phyloP scores from a whole-genome alignment of 1,140 invertebrate genomes.

The Megalonaias nervosa region DNA sequence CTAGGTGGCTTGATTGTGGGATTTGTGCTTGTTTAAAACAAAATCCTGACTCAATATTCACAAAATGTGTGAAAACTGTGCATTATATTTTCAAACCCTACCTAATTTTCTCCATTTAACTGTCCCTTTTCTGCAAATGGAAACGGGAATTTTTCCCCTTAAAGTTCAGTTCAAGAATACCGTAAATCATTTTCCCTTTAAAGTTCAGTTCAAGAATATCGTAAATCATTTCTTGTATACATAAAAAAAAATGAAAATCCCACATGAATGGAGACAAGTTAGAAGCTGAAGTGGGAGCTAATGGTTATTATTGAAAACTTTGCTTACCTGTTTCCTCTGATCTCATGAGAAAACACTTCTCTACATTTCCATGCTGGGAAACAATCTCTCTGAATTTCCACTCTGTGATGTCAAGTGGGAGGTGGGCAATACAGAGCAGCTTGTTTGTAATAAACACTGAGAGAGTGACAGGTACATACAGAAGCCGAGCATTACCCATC shows the following conservation, averaged over 20 bases:
- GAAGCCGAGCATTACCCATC: conserved; percentile 25
- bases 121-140: too few species aligned
- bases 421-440: conserved; percentile 75
- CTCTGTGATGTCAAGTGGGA: conserved; percentile 73
- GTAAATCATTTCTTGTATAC: not conserved
- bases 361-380: conserved; percentile 71
- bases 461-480: conserved; percentile 54
- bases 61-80: too few species aligned
- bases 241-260: not conserved
- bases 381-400: conserved; percentile 73
- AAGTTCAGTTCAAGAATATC: not conserved
- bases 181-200: not conserved
- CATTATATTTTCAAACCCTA: too few species aligned
- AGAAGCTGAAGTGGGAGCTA: too few species aligned
- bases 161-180: not conserved
- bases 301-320: too few species aligned
- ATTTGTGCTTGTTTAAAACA: too few species aligned
- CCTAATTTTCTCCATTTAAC: too few species aligned
- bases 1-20: too few species aligned
- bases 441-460: conserved; percentile 73
- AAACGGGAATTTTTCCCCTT: too few species aligned
- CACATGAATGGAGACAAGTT: not conserved
- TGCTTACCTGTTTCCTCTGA: conserved; percentile 74
- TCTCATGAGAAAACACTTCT: conserved; percentile 75
- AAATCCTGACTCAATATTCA: too few species aligned